Evolutionary conservation across 2,113 vertebrate species (phyloP), one percentile per base, ranked within the genome.

Genomic region (Promerops cafer): DNA sequence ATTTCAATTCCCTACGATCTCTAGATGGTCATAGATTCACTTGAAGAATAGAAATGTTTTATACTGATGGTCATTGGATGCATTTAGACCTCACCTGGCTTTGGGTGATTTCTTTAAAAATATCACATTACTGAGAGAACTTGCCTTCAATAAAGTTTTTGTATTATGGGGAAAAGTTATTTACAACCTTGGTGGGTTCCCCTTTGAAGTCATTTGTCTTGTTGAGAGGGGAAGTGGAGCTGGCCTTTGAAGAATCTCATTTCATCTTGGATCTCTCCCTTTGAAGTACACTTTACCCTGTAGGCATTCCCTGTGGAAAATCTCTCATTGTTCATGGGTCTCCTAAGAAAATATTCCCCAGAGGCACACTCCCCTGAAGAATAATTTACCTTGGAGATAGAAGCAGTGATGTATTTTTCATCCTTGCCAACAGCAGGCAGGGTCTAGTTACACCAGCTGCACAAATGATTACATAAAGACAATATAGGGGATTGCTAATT

Each of bases 161-260:
- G 90, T 93, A 72, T 87, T 96, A 85, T 61, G 72, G 78, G 71
- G 74, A 65, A 89, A 96, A 95, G 91, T 95, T 95, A 96, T 96
- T 97, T 96, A 97, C 95, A 94, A 87, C 86, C 87, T 96, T 96
- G 69, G 92, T 96, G 93, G 92, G 93, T 95, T 93, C 83, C 40
- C 72, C 93, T 97, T 97, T 97, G 96, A 96, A 97, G 96, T 96
- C 89, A 95, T 96, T 96, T 96, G 94, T 97, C 94, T 97, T 97
- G 77, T 95, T 94, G 93, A 96, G 94, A 94, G 92, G 89, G 94
- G 89, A 94, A 94, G 79, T 87, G 64, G 84, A 91, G 84, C 74
- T 96, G 90, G 94, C 82, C 94, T 97, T 97, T 97, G 96, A 97
- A 97, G 95, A 96, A 69, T 93, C 89, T 94, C 89, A 96, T 95